These are phyloP conservation scores for Chaetorhynchus papuensis DNA, from an alignment of 2,113 vertebrate genomes.

Conservation along the genomic window DNA sequence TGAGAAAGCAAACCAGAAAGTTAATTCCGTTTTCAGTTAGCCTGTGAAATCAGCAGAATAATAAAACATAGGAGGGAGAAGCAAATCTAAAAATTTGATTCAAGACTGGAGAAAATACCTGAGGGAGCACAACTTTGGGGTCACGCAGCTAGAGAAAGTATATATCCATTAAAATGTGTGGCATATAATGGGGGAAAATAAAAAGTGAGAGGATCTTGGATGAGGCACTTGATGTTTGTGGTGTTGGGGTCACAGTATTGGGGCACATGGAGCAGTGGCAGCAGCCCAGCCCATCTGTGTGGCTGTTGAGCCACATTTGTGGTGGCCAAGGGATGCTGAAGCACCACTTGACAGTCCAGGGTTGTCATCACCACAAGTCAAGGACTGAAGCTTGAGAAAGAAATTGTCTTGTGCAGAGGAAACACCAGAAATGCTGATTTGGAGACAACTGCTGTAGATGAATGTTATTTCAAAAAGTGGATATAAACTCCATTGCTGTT, in stretches of 20 bases:
- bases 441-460: neutral
- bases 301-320: accelerated
- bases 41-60: neutral
- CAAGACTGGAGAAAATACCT: neutral
- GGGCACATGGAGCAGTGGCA: neutral
- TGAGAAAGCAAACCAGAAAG: constrained; percentile 11
- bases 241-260: neutral
- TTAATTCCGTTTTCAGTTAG: constrained; percentile 5
- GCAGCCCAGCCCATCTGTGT: accelerated
- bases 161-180: neutral
- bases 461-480: neutral
- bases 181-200: neutral
- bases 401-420: neutral
- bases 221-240: accelerated
- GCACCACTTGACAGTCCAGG: neutral
- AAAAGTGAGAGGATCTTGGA: neutral
- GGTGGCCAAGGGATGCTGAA: neutral
- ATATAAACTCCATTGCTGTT: accelerated
- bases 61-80: neutral
- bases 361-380: neutral
- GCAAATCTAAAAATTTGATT: neutral
- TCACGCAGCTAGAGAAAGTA: neutral
- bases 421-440: neutral
- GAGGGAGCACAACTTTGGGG: accelerated
- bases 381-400: neutral